Conservation (phyloP, 2,113 vertebrate species). For the Promerops cafer region DNA sequence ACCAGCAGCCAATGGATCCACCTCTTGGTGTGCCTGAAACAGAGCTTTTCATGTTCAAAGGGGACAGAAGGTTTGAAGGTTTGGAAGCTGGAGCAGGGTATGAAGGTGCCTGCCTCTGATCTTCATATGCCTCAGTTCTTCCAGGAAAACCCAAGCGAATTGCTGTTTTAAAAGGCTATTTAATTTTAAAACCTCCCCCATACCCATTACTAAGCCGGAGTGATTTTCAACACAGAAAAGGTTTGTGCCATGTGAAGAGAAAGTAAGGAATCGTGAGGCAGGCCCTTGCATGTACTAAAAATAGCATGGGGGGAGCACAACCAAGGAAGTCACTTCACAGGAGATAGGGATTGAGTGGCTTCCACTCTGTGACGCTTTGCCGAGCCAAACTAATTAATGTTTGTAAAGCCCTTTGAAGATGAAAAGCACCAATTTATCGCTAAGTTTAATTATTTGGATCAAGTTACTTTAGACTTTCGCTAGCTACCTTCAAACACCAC, state of each 20-base stretch:
- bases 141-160: conserved; percentile 54
- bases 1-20: conserved; percentile 60
- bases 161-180: conserved; percentile 50
- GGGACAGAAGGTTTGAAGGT: conserved; percentile 60
- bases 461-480: background rate
- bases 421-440: background rate
- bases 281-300: background rate
- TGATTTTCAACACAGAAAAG: background rate
- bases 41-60: conserved; percentile 78
- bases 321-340: background rate
- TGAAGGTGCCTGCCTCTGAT: conserved; percentile 64
- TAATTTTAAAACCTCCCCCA: conserved; percentile 24
- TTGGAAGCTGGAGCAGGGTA: background rate
- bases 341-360: background rate
- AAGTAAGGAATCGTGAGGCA: background rate
- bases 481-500: background rate
- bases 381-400: conserved; percentile 6
- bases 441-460: conserved; percentile 39
- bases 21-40: conserved; percentile 49
- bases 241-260: background rate
- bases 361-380: background rate
- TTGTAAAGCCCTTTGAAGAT: conserved; percentile 32
- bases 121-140: conserved; percentile 63
- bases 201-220: background rate
- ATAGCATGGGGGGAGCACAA: background rate